These are phyloP conservation scores for Hyperoplus immaculatus DNA, from an alignment of 2,797 vertebrate species.

Conservation along the genomic window DNA sequence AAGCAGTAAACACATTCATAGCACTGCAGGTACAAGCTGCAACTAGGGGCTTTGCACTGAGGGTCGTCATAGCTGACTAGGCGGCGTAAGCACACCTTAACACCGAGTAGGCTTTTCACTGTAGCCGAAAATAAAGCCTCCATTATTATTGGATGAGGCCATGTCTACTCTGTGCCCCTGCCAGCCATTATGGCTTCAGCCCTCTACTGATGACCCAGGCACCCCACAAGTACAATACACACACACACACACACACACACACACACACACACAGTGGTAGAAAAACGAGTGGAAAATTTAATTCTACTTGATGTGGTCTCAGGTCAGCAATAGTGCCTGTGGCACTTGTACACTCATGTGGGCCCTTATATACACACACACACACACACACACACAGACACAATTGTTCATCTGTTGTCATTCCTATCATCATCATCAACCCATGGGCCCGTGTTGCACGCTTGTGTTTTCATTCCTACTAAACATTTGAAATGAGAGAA, in stretches of 20 bases:
- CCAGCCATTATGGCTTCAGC: conserved; percentile 67
- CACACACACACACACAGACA: conserved; percentile 38
- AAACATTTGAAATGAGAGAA: conserved; percentile 56
- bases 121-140: conserved; percentile 70
- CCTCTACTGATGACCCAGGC: conserved; percentile 48
- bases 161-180: conserved; percentile 51
- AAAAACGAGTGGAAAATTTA: conserved; percentile 70
- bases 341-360: conserved; percentile 41
- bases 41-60: conserved; percentile 38
- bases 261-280: conserved; percentile 19
- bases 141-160: conserved; percentile 72
- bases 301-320: conserved; percentile 76
- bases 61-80: conserved; percentile 55
- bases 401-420: conserved; percentile 45
- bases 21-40: conserved; percentile 53
- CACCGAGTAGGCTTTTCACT: conserved; percentile 61
- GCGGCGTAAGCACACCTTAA: conserved; percentile 57
- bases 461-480: conserved; percentile 44
- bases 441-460: not conserved
- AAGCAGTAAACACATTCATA: conserved; percentile 46
- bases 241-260: conserved; percentile 39
- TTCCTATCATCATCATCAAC: conserved; percentile 7
- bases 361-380: conserved; percentile 34
- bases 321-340: conserved; percentile 62
- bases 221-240: conserved; percentile 63